Evolutionary conservation across 2,113 vertebrate genomes (phyloP).

Genomic region (Apodemus speciosus): DNA sequence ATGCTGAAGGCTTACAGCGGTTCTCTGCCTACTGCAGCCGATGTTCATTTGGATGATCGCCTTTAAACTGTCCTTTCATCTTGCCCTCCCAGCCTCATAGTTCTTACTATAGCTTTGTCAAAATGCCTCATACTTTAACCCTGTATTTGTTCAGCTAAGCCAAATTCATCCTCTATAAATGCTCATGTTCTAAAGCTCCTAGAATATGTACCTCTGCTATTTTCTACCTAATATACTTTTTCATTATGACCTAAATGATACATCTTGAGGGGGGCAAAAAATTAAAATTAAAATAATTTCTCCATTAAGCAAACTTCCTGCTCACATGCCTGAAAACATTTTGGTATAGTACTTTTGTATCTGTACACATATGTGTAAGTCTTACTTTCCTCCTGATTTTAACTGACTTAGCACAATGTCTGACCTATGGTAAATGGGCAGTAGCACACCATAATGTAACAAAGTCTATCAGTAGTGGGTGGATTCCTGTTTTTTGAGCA

Average conservation of each 20-base stretch:
- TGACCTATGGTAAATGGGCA: not conserved
- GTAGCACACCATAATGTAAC: not conserved
- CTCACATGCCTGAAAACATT: conserved; percentile 13
- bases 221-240: not conserved
- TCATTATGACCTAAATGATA: conserved; percentile 22
- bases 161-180: not conserved
- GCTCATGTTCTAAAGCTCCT: not conserved
- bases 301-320: conserved; percentile 21
- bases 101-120: not conserved
- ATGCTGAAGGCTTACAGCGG: not conserved
- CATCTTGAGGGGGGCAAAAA: not conserved
- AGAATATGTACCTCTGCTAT: not conserved
- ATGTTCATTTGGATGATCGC: not conserved
- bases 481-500: not conserved
- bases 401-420: not conserved
- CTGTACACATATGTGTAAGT: not conserved
- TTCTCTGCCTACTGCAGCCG: conserved; percentile 13
- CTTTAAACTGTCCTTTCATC: not conserved
- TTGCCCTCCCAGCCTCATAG: not conserved
- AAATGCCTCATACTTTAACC: not conserved
- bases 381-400: not conserved
- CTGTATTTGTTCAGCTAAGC: not conserved
- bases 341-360: not conserved
- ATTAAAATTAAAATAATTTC: not conserved
- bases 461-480: not conserved